Evolutionary conservation across 1,140 invertebrate species (phyloP), one percentile per base, ranked within the genome.

Genomic region (Caenorhabditis briggsae): DNA sequence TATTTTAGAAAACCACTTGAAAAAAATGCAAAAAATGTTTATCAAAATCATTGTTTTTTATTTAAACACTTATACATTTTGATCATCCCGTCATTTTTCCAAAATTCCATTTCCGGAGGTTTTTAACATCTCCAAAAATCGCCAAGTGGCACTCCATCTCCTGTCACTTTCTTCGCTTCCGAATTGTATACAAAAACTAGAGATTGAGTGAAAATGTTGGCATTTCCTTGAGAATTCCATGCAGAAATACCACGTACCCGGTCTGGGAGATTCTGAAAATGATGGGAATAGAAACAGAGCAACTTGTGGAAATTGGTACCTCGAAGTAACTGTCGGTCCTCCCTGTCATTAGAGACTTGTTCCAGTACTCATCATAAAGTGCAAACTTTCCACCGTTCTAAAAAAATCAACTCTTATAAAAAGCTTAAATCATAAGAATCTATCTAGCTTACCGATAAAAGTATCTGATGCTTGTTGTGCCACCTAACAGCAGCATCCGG

Each of bases 331-430:
- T 61, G 18, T 43, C 48, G 18, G 64, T 82, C 16, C 85, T 56
- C 23, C 85, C 85, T 12, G 74, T 82, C 85, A 86, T 86, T 33
- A 86, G 25, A 18, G 85, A 86, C 61, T 86, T 86, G 85, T 86
- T 86, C 85, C 85, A 86, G 25, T 86, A 86, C 41, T 86, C 85
- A 48, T 86, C 85, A n/a, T 86, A 86, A 2, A 86, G 48, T 6
- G 85, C 85, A 50, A 86, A 86, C 48, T 70, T 59, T 46, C 85
- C 85, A 59, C 85, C 85, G 56, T 74, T 86, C 85, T 86, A 5
- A 86, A 5, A 86, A 86, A 74, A 18, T 50, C 8, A 8, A 64
- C 18, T 84, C 20, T 9, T 23, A 2, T 16, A 41, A 12, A n/a
- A n/a, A n/a, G n/a, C n/a, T n/a, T n/a, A n/a, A 9, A 56, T 46